Percentiles rank a stretch among this genome's conserved stretches.
phyloP scores from a whole-genome alignment of 2,888 invertebrate genomes.

The Meiosimyza decipiens region DNA sequence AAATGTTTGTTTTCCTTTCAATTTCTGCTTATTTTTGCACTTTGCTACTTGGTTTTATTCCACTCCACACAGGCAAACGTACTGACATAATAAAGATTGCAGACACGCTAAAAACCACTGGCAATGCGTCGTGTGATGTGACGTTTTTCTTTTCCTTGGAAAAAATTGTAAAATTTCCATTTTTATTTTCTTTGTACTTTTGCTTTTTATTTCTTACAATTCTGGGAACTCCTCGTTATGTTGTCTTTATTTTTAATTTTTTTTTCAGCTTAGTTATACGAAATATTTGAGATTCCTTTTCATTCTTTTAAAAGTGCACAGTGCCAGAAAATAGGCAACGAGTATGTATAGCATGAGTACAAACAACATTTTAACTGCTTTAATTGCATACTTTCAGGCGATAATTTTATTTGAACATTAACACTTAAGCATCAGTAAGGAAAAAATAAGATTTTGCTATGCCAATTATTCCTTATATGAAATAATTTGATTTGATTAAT shows the following conservation, averaged over 20 bases:
- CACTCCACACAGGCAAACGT: neutral
- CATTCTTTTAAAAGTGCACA: neutral
- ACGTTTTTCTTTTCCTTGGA: neutral
- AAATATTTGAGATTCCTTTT: neutral
- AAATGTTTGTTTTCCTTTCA: neutral
- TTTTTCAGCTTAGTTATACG: too few species aligned
- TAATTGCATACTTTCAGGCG: too few species aligned
- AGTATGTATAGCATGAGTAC: too few species aligned
- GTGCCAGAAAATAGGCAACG: neutral
- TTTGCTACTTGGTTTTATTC: conserved; percentile 4
- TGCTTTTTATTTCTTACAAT: neutral
- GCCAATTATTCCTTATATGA: too few species aligned
- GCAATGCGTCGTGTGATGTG: neutral
- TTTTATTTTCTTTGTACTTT: neutral
- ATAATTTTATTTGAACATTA: too few species aligned
- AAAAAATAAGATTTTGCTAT: too few species aligned
- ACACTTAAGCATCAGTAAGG: too few species aligned
- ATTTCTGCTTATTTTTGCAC: neutral
- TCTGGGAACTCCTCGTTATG: neutral
- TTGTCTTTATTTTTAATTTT: neutral
- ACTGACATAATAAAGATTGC: neutral
- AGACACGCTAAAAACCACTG: neutral
- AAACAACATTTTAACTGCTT: too few species aligned
- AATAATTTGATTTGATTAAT: too few species aligned
- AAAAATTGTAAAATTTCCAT: conserved; percentile 3